Evolutionary conservation across 2,797 vertebrate species (phyloP).

Genomic region (Pipistrellus kuhlii): DNA sequence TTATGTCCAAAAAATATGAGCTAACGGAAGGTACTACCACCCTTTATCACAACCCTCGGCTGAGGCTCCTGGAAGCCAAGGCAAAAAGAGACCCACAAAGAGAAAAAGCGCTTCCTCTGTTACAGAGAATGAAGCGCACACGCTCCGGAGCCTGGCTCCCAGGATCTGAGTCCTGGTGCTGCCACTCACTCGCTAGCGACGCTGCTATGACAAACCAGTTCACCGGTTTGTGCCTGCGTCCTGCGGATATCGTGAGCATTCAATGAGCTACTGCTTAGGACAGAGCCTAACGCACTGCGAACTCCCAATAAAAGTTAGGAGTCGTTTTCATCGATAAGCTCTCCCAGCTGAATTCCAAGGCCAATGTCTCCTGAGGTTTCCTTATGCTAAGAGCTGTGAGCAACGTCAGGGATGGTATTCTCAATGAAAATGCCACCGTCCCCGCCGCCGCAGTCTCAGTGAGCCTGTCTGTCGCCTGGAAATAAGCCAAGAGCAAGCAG

Average conservation of each 20-base stretch:
- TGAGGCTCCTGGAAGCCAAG: constrained; percentile 16
- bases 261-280: not conserved
- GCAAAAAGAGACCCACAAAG: constrained; percentile 19
- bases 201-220: not conserved
- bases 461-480: not conserved
- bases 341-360: constrained; percentile 13
- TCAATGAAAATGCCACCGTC: not conserved
- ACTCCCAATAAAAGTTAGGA: not conserved
- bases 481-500: not conserved
- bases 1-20: not conserved
- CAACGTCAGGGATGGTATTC: not conserved
- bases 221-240: not conserved
- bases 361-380: not conserved
- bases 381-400: not conserved
- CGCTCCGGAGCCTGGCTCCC: not conserved
- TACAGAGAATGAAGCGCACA: not conserved
- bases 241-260: not conserved
- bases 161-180: not conserved
- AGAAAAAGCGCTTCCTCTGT: not conserved
- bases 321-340: not conserved
- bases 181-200: not conserved
- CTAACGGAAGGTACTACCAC: not conserved
- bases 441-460: not conserved
- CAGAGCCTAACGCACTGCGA: not conserved
- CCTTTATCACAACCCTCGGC: not conserved